These are phyloP conservation scores for Lophotriccus pileatus DNA, from an alignment of 2,797 vertebrate genomes.

Conservation along the genomic window DNA sequence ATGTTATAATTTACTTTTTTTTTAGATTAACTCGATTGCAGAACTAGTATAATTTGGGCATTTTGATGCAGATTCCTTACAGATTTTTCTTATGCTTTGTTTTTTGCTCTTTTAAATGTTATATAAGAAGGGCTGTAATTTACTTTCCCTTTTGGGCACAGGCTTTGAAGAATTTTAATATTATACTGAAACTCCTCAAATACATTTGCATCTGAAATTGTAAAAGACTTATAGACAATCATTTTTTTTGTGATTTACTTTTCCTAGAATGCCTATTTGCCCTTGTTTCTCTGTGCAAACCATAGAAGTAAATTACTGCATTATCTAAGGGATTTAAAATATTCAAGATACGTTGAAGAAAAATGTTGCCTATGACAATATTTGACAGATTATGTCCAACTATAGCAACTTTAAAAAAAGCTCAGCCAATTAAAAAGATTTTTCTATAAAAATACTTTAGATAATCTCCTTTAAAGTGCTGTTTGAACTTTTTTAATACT, in stretches of 20 bases:
- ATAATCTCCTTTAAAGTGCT: background rate
- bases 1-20: background rate
- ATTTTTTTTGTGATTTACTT: background rate
- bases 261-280: background rate
- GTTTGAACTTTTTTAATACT: background rate
- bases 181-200: background rate
- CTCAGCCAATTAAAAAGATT: background rate
- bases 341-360: background rate
- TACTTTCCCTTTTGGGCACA: background rate
- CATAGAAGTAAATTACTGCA: background rate
- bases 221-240: accelerated
- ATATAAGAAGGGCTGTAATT: background rate
- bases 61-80: background rate
- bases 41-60: background rate
- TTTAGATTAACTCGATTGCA: background rate
- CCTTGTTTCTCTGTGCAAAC: background rate
- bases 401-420: background rate
- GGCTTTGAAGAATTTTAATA: background rate
- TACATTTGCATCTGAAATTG: background rate
- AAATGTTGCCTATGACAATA: background rate
- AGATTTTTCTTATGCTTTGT: background rate
- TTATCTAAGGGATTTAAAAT: background rate
- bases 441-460: background rate
- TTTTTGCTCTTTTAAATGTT: background rate
- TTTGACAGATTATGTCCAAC: background rate